Evolutionary conservation across 2,113 vertebrate genomes (phyloP).

Genomic region (Cottus gobio): DNA sequence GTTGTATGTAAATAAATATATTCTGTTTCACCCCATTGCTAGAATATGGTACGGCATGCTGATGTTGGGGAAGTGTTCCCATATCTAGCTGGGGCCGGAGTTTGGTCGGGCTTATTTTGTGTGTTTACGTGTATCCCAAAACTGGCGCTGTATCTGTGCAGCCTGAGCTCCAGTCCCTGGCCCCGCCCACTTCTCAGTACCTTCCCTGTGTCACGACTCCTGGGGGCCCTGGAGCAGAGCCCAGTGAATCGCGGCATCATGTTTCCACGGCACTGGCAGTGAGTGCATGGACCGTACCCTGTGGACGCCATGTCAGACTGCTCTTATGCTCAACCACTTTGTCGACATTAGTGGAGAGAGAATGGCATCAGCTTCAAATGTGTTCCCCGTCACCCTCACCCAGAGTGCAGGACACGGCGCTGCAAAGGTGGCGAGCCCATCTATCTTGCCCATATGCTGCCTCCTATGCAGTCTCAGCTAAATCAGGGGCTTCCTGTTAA

Average conservation of each 20-base stretch:
- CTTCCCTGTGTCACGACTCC: slow-evolving; percentile 42
- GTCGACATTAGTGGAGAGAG: slow-evolving; percentile 32
- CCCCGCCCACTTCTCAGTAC: slow-evolving; percentile 38
- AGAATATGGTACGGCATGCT: neutral
- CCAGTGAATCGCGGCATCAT: slow-evolving; percentile 38
- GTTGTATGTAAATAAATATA: neutral
- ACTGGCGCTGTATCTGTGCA: slow-evolving; percentile 41
- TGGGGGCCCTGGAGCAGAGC: slow-evolving; percentile 33
- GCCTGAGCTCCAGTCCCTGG: slow-evolving; percentile 26
- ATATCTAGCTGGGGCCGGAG: neutral
- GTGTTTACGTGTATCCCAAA: slow-evolving; percentile 15
- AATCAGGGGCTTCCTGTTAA: neutral
- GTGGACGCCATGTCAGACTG: slow-evolving; percentile 19
- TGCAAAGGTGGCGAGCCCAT: neutral
- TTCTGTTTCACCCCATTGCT: neutral
- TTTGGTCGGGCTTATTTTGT: slow-evolving; percentile 21
- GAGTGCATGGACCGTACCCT: neutral
- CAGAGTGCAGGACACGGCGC: neutral
- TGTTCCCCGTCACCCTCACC: slow-evolving; percentile 24
- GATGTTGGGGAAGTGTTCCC: neutral
- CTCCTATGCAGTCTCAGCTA: neutral
- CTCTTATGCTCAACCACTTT: slow-evolving; percentile 37
- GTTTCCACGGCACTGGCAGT: slow-evolving; percentile 40
- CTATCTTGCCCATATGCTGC: neutral
- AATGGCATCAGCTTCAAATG: slow-evolving; percentile 17